Conservation (phyloP, 2,888 invertebrate genomes). For the Allolobophora icterica region DNA sequence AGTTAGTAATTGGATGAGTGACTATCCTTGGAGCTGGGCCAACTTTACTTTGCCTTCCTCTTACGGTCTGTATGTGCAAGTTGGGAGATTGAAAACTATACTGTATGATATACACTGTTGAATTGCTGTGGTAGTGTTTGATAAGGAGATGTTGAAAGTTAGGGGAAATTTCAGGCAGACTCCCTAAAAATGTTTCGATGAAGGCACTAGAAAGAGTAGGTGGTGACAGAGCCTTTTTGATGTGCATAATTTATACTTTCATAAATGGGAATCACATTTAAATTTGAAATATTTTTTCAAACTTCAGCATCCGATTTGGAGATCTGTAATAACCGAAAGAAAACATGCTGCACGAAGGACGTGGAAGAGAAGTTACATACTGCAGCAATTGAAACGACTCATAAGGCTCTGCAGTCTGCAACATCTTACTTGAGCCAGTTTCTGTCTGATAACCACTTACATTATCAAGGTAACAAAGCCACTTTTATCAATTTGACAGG, state of each 20-base stretch:
- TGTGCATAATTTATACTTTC: neutral
- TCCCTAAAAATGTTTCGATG: neutral
- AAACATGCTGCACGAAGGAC: neutral
- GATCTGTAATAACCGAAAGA: constrained; percentile 17
- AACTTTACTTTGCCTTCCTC: neutral
- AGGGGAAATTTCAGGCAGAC: too few species aligned
- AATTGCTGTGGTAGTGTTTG: too few species aligned
- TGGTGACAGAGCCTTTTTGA: neutral
- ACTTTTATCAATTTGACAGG: too few species aligned
- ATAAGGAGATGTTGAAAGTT: too few species aligned
- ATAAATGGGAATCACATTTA: neutral
- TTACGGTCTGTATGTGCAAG: neutral
- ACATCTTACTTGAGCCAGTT: constrained; percentile 20
- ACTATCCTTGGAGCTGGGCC: neutral
- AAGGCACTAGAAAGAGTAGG: neutral
- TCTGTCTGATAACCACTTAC: constrained; percentile 10
- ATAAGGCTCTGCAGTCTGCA: neutral
- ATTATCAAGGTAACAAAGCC: constrained; percentile 24
- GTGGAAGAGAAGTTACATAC: neutral
- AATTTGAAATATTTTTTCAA: neutral
- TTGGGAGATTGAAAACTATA: too few species aligned
- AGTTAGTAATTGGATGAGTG: neutral
- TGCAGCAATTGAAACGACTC: constrained; percentile 12
- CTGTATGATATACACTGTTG: too few species aligned
- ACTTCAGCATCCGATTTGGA: constrained; percentile 18